phyloP scores from a whole-genome alignment of 2,888 invertebrate genomes.

The Aphidius colemani region DNA sequence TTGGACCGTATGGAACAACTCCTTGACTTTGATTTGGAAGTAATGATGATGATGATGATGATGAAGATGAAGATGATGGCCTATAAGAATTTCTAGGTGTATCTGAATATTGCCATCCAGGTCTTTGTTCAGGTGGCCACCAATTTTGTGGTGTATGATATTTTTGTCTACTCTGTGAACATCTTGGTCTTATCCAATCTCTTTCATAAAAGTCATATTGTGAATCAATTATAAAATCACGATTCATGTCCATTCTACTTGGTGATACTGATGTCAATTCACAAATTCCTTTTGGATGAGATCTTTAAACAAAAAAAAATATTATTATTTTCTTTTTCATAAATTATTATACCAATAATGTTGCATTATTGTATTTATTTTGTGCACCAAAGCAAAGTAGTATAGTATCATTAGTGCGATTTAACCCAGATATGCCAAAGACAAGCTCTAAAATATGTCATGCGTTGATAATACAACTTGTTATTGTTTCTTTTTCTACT shows the following conservation, averaged over 20 bases:
- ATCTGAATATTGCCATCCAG: not conserved
- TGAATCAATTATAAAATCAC: slow-evolving; percentile 70
- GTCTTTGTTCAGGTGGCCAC: slow-evolving; percentile 14
- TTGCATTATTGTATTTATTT: not conserved
- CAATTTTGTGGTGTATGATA: slow-evolving; percentile 9
- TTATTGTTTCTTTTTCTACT: slow-evolving; percentile 4
- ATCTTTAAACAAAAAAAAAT: not conserved
- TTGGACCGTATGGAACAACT: not conserved
- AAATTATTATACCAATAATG: not conserved
- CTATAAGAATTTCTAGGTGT: not conserved
- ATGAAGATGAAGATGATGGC: slow-evolving; percentile 8
- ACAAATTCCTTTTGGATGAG: slow-evolving; percentile 29
- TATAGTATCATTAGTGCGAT: not conserved
- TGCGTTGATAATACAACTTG: not conserved
- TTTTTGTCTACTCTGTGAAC: slow-evolving; percentile 10
- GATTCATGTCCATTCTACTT: slow-evolving; percentile 69
- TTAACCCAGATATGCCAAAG: not conserved
- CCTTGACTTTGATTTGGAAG: slow-evolving; percentile 13
- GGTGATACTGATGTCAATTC: slow-evolving; percentile 51
- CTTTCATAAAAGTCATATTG: slow-evolving; percentile 82
- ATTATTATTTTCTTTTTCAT: not conserved
- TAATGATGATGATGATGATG: not conserved
- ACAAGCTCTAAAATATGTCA: not conserved
- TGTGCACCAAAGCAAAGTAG: too few species aligned
- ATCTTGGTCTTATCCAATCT: slow-evolving; percentile 65